Percentiles rank a stretch among this genome's conserved stretches.
Evolutionary conservation across 1,140 invertebrate genomes (phyloP).

Genomic region (Acromyrmex heyeri): DNA sequence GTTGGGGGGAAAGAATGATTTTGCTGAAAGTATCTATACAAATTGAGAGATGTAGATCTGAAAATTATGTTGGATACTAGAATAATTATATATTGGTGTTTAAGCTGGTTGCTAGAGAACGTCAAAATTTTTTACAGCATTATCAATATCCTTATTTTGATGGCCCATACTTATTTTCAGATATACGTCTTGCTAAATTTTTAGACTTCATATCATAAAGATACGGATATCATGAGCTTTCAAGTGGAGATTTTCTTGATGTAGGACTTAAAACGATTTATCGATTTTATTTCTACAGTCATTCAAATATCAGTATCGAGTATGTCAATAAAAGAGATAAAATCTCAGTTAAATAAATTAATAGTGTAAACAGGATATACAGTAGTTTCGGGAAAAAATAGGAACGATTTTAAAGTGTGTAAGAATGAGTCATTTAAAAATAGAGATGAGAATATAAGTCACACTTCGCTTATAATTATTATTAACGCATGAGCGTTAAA

Average conservation of each 20-base stretch:
- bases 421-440: background rate
- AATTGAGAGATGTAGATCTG: no score
- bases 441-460: background rate
- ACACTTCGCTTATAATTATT: background rate
- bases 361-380: background rate
- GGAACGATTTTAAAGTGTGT: background rate
- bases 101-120: no score
- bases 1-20: background rate
- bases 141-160: no score
- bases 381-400: background rate
- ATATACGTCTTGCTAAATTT: no score
- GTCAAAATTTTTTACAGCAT: no score
- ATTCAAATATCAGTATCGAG: background rate
- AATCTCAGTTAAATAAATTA: background rate
- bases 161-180: no score
- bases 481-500: slow-evolving; percentile 2
- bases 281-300: background rate
- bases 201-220: no score
- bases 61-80: no score
- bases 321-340: background rate
- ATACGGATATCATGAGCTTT: background rate
- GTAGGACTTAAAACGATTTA: background rate
- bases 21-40: no score
- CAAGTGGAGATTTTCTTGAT: background rate
- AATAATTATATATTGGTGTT: no score